These are phyloP conservation scores for Turritopsis rubra DNA, from an alignment of 30 jellyfish, hydroid and myxozoan species.

Conservation along the genomic window DNA sequence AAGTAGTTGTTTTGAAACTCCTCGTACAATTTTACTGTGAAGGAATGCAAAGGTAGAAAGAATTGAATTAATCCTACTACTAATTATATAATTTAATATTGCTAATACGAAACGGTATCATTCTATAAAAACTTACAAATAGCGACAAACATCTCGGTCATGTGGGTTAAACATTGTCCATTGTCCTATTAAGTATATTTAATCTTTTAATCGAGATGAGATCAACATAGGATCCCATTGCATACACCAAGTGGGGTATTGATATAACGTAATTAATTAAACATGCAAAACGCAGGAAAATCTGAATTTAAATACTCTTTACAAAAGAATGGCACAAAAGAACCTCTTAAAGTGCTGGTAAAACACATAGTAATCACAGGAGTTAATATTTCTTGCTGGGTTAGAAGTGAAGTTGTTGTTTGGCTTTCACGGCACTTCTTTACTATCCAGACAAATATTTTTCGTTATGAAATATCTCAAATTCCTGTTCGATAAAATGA, in stretches of 20 bases:
- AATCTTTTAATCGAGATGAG: not conserved
- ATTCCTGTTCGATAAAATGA: not conserved
- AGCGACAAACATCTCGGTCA: not conserved
- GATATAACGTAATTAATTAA: not conserved
- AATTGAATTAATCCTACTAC: not conserved
- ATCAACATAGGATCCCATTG: not conserved
- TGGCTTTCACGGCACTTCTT: not conserved
- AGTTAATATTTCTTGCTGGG: not conserved
- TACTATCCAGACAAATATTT: not conserved
- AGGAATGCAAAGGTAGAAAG: not conserved
- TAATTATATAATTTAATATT: no score
- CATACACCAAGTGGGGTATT: not conserved
- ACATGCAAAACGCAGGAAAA: not conserved
- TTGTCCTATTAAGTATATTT: not conserved
- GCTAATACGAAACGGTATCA: no score
- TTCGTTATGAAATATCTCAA: not conserved
- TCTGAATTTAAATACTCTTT: not conserved
- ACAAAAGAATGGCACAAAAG: not conserved
- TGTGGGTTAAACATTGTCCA: not conserved
- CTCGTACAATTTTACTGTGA: not conserved
- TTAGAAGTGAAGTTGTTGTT: not conserved
- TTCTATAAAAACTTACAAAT: not conserved
- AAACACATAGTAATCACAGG: not conserved
- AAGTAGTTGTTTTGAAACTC: not conserved
- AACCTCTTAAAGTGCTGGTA: not conserved